Evolutionary conservation across 2,113 vertebrate genomes (phyloP).

Genomic region (Sebastes schlegelii): DNA sequence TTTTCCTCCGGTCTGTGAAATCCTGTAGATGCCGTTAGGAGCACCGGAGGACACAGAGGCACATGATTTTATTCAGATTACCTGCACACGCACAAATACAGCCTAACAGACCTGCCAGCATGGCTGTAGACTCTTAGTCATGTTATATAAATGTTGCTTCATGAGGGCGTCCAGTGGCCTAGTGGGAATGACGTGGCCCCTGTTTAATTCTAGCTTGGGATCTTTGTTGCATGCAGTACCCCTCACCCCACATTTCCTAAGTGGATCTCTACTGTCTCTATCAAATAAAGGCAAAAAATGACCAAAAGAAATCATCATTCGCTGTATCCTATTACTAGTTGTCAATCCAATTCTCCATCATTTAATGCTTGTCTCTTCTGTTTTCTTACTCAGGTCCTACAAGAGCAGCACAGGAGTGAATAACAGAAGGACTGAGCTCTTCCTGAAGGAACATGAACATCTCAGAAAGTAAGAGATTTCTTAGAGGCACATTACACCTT

Average conservation of each 20-base stretch:
- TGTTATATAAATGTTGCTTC: neutral
- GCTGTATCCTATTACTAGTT: neutral
- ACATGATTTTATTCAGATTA: too few species aligned
- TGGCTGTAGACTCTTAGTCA: neutral
- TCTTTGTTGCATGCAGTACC: neutral
- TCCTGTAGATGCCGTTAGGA: too few species aligned
- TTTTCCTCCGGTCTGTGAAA: too few species aligned
- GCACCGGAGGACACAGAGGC: too few species aligned
- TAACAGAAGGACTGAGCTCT: slow-evolving; percentile 91
- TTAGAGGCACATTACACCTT: neutral
- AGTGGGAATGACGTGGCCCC: neutral
- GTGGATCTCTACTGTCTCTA: neutral
- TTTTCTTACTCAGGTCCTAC: slow-evolving; percentile 83
- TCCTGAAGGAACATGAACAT: slow-evolving; percentile 93
- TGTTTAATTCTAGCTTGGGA: neutral
- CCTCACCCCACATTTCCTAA: neutral
- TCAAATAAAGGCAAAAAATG: neutral
- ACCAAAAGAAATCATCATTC: neutral
- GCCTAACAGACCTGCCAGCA: neutral
- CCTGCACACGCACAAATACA: neutral
- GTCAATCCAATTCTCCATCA: neutral
- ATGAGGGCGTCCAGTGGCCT: neutral
- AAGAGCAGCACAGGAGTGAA: slow-evolving; percentile 91
- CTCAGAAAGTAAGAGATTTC: slow-evolving; percentile 87
- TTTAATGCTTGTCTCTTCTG: neutral